Evolutionary conservation across 2,888 invertebrate species (phyloP).

Genomic region (Lasioglossum vierecki): DNA sequence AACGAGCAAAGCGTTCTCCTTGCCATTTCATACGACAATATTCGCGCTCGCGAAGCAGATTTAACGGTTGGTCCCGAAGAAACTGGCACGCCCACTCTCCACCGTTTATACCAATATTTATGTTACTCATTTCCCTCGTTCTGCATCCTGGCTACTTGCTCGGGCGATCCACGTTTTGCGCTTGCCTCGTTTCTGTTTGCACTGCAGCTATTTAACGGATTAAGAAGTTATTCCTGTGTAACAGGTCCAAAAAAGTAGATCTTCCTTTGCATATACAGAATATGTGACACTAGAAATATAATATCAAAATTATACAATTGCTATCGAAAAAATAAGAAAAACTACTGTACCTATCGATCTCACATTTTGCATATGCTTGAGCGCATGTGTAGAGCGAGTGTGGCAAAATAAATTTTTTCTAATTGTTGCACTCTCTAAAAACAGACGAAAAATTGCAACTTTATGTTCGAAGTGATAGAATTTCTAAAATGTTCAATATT

Average conservation of each 20-base stretch:
- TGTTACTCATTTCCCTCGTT: slow-evolving; percentile 47
- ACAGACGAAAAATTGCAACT: not conserved
- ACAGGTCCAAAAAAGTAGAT: not conserved
- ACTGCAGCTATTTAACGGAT: slow-evolving; percentile 45
- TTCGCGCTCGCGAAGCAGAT: slow-evolving; percentile 51
- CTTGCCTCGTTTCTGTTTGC: not conserved
- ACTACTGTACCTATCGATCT: not conserved
- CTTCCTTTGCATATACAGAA: not conserved
- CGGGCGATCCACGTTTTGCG: not conserved
- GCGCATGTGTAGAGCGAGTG: not conserved
- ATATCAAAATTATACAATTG: not conserved
- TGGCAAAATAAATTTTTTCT: not conserved
- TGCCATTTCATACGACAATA: slow-evolving; percentile 59
- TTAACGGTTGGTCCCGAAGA: slow-evolving; percentile 53
- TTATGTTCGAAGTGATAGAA: not conserved
- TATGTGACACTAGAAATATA: not conserved
- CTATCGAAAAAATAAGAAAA: not conserved
- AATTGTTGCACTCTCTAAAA: not conserved
- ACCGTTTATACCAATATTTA: slow-evolving; percentile 68
- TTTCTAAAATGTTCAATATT: not conserved
- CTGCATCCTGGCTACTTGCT: slow-evolving; percentile 1
- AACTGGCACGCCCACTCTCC: slow-evolving; percentile 52
- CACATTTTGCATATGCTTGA: not conserved
- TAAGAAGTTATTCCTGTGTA: not conserved
- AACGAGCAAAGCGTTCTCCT: slow-evolving; percentile 57